Base-by-base conservation (phyloP, 1,140 invertebrate species). In the Eriosoma lanigerum region DNA sequence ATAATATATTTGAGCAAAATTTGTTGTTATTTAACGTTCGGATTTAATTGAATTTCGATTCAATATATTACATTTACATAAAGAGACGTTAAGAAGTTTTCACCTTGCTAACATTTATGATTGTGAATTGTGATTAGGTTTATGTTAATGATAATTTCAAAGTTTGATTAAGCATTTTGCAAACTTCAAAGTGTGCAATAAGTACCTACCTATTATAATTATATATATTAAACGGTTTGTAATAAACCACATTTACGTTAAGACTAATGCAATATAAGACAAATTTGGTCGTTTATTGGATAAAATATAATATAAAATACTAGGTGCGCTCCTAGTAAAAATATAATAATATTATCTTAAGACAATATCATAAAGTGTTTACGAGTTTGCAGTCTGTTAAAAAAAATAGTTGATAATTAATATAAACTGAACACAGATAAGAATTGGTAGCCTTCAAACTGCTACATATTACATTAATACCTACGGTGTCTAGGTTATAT, bases 171-270 rank as follows among this genome's bases (percentile, higher is more conserved):
- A 4, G 12, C 46, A 46, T 10, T 46, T 19, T 64, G 29, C 3
- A 50, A 50, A 17, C 10, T 24, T 13, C 13, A 13, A 70, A 70
- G 46, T 26, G 66, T 70, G 66, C 66, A 70, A 70, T 70, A 70
- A 26, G 46, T 70, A n/a, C n/a, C n/a, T 8, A 38, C 32, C 8
- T 8, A 38, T 4, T 38, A 38, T 38, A 38, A 38, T 38, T 6
- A 50, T 15, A 15, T 15, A 50, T 50, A 26, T 26, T 26, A 26
- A 24, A 70, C 15, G 66, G 44, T 48, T 48, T 48, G 2, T 70
- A 26, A 26, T 50, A 70, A 19, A 26, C 44, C 15, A 26, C 21
- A 50, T 50, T 70, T 48, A 70, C 44, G 10, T 70, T 26, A 70
- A 70, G 21, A 10, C 44, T 29, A 26, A 17, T 5, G 15, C n/a